Percentiles rank a stretch among this genome's conserved stretches.
Evolutionary conservation across 2,113 vertebrate genomes (phyloP).

Genomic region (Pteronura brasiliensis): DNA sequence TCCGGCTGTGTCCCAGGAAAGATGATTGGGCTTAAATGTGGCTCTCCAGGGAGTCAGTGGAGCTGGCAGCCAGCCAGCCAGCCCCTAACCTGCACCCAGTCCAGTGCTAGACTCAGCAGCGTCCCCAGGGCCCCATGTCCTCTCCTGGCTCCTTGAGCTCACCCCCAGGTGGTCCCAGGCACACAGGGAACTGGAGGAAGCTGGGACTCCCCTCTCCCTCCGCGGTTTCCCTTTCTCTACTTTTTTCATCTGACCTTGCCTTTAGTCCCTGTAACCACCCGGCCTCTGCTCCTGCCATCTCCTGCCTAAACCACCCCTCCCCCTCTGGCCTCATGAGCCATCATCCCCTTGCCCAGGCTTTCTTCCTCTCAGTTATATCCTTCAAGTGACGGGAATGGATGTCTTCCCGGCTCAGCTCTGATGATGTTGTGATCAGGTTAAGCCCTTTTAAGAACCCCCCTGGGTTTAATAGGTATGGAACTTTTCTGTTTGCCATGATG

Average conservation of each 20-base stretch:
- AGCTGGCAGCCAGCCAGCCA: background rate
- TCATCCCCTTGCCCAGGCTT: background rate
- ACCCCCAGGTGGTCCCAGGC: background rate
- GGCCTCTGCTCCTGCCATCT: background rate
- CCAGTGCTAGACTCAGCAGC: background rate
- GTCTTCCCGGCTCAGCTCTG: background rate
- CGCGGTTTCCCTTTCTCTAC: background rate
- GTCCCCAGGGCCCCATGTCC: accelerated
- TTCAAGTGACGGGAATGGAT: background rate
- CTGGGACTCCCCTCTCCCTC: background rate
- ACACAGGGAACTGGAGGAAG: background rate
- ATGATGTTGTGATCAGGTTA: background rate
- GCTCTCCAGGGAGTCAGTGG: background rate
- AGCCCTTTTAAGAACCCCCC: background rate
- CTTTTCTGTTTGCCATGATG: conserved; percentile 27
- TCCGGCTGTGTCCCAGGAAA: background rate
- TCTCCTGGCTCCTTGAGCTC: background rate
- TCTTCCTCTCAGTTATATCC: background rate
- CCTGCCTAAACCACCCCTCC: too few relatives aligned
- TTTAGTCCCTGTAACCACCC: background rate
- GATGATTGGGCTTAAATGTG: background rate
- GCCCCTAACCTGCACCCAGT: background rate
- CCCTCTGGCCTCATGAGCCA: accelerated
- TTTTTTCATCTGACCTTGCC: background rate
- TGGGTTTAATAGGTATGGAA: background rate